These are phyloP conservation scores for Rhopilema esculentum DNA, from an alignment of 30 jellyfish, hydroid and myxozoan genomes.

Conservation along the genomic window DNA sequence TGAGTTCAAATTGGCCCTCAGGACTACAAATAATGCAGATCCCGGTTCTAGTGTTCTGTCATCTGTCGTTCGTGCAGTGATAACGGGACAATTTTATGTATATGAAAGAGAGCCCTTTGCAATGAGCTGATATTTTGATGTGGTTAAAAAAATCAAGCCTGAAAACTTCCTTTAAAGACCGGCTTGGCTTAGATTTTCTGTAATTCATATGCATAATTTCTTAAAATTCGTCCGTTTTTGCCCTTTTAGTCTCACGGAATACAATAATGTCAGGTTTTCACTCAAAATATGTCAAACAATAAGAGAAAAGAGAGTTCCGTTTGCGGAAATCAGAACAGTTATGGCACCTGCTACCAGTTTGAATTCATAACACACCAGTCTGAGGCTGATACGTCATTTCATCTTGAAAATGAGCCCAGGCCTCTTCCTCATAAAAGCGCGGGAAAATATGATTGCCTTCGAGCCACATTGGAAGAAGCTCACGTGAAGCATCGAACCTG, in stretches of 20 bases:
- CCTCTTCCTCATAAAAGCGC: conserved; percentile 37
- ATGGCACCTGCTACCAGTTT: background rate
- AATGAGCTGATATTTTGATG: too few relatives aligned
- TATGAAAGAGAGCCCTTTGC: too few relatives aligned
- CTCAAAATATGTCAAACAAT: background rate
- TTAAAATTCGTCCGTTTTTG: too few relatives aligned
- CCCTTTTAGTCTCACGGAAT: too few relatives aligned
- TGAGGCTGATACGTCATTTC: background rate
- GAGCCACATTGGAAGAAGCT: conserved; percentile 27
- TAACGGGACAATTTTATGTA: too few relatives aligned
- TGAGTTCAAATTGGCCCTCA: too few relatives aligned
- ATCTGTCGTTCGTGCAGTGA: too few relatives aligned
- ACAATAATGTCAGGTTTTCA: background rate
- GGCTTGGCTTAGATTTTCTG: background rate
- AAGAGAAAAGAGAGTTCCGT: background rate
- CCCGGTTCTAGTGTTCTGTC: too few relatives aligned
- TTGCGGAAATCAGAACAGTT: background rate
- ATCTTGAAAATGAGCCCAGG: conserved; percentile 26
- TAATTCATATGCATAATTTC: too few relatives aligned
- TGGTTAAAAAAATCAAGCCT: too few relatives aligned
- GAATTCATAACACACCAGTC: background rate
- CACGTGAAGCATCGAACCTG: background rate
- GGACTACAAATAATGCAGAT: too few relatives aligned
- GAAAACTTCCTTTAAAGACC: background rate
- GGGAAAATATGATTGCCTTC: conserved; percentile 38